Evolutionary conservation across 2,113 vertebrate genomes (phyloP), one percentile per base, ranked within the genome.

Genomic region (Channa argus): DNA sequence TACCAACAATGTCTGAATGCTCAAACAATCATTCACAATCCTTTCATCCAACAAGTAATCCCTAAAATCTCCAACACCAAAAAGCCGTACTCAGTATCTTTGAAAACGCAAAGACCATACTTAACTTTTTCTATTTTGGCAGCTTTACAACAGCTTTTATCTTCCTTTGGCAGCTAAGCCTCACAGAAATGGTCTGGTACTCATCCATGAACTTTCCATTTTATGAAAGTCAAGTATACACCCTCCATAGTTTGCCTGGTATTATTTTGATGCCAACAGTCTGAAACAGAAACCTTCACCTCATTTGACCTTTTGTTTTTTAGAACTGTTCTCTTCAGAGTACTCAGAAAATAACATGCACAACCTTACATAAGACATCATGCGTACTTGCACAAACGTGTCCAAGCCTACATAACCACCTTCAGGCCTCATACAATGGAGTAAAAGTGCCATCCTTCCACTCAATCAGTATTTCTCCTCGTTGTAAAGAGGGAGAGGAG

Each of bases 391-490:
- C n/a, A 67, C 52, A 36, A 41, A 64, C 37, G 15, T 2, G 6
- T 43, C 34, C 41, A 46, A 15, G 15, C 5, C 33, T 4, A 24
- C 34, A 14, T 3, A 52, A 38, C 33, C 44, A 3, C 37, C 15
- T 69, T 92, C 82, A 94, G 47, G 83, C 92, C 58, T 95, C 94
- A 38, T 96, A 97, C 47, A 97, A 92, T 4, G 95, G 95, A 1
- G 96, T 96, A 55, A 96, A 80, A 0, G 92, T 96, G 15, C 95
- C 94, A 0, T 96, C 95, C 74, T 96, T 96, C 95, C 94, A 97
- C 77, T 96, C 94, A 0, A 97, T 95, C 51, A 96, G 89, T 83
- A 96, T 96, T 85, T 96, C 95, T 39, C 95, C 95, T 0, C 34
- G 93, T 41, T 89, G 93, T 37, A 94, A 72, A 13, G 90, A 86